phyloP scores from a whole-genome alignment of 2,113 vertebrate genomes.

The Trogon surrucura region DNA sequence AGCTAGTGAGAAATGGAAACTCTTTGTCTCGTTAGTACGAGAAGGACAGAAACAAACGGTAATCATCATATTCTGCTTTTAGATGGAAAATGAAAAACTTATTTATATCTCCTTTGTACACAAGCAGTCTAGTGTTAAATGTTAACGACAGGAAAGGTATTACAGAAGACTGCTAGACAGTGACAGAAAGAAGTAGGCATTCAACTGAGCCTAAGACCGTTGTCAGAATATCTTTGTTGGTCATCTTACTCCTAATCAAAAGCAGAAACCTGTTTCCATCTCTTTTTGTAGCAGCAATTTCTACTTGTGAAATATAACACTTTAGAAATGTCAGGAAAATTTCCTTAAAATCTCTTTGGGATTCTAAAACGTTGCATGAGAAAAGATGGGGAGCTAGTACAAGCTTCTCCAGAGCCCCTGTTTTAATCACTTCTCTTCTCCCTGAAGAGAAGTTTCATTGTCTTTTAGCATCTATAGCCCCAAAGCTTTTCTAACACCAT shows the following conservation, averaged over 20 bases:
- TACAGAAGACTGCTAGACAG: not conserved
- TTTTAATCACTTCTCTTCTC: not conserved
- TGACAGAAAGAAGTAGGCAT: not conserved
- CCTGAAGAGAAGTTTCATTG: not conserved
- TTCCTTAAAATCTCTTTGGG: not conserved
- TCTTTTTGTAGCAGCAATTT: not conserved
- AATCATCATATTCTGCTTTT: not conserved
- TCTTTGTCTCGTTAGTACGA: not conserved
- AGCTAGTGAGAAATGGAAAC: constrained; percentile 32
- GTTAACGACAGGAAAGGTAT: not conserved
- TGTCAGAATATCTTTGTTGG: not conserved
- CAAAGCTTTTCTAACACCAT: not conserved
- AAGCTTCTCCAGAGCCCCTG: not conserved
- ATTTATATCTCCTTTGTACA: not conserved
- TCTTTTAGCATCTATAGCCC: not conserved
- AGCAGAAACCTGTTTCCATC: not conserved
- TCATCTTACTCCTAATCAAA: not conserved
- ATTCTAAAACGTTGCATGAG: not conserved
- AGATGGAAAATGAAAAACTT: not conserved
- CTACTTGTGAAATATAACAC: not conserved
- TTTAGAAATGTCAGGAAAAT: not conserved
- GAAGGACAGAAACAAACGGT: not conserved
- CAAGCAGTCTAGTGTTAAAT: not conserved
- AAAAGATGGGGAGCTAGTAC: not conserved
- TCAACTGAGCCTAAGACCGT: not conserved